Evolutionary conservation across 2,888 invertebrate species (phyloP).

Genomic region (Tipula helvola): DNA sequence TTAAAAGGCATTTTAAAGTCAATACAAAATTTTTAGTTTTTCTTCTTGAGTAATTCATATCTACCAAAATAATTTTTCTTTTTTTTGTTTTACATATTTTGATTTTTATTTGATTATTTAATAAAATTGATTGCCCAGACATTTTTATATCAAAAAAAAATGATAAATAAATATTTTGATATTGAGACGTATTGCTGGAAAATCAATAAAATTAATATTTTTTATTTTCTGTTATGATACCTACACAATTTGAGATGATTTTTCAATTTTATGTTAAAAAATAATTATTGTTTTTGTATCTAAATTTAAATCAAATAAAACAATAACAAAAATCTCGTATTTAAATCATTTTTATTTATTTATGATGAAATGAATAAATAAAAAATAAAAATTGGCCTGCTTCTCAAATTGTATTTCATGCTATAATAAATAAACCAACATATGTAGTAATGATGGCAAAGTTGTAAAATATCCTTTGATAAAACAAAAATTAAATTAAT

Average conservation of each 20-base stretch:
- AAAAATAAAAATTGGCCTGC: not conserved
- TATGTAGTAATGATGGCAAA: not conserved
- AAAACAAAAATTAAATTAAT: not conserved
- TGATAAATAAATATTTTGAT: not conserved
- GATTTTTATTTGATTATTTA: not conserved
- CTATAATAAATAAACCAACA: not conserved
- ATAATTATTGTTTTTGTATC: not conserved
- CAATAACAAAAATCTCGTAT: not conserved
- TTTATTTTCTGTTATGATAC: not conserved
- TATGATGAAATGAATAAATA: not conserved
- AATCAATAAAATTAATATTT: not conserved
- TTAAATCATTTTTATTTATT: not conserved
- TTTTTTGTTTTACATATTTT: not conserved
- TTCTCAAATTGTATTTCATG: not conserved
- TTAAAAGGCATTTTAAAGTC: not conserved
- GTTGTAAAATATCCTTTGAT: not conserved
- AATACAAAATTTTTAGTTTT: not conserved
- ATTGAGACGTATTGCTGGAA: not conserved
- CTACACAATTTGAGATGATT: not conserved
- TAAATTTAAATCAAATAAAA: not conserved
- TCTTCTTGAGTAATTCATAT: not conserved
- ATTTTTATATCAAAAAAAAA: not conserved
- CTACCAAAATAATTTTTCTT: not conserved
- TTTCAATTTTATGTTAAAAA: not conserved
- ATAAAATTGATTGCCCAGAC: not conserved